Evolutionary conservation across 2,888 invertebrate species (phyloP), one percentile per base, ranked within the genome.

Genomic region (Caenorhabditis auriculariae): DNA sequence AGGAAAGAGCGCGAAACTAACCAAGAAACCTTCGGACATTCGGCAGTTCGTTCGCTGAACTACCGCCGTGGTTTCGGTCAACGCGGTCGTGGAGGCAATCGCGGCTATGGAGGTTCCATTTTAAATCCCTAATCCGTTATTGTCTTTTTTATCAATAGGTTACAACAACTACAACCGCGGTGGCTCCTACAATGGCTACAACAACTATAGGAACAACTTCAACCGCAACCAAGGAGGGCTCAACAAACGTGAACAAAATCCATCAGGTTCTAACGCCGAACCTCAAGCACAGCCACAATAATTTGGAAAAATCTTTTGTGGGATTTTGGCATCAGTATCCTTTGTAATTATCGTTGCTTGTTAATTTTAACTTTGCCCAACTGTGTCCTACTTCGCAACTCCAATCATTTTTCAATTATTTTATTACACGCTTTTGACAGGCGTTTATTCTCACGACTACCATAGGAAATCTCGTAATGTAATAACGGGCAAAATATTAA

Each of bases 11-110:
- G 80, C 15, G 69, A 75, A 57, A 78, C 78, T 26, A 80, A 80
- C 48, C 79, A 78, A 54, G 80, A 80, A 54, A 80, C 80, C 7
- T 80, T 80, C 55, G 80, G 80, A 2, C 76, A 76, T 43, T 67
- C 72, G 21, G 77, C 80, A n/a, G 72, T 78, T 38, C 72, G 76
- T 19, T 69, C 70, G 4, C 60, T 74, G 47, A 59, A 60, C 62
- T 67, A 68, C 59, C 72, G 73, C 32, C 69, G 72, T 50, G 68
- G 76, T 45, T 63, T 59, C 26, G 66, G 71, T 35, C 69, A 69
- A 15, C 56, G 69, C 39, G 67, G 69, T 23, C 59, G 62, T 37
- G 59, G 63, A 42, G 60, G 60, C 46, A 59, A 59, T 59, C 59
- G 68, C 43, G 69, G 72, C 45, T 59, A 51, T 45, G 54, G 54